Conservation (phyloP, 2,797 vertebrate genomes). For the Tokudaia muenninki region DNA sequence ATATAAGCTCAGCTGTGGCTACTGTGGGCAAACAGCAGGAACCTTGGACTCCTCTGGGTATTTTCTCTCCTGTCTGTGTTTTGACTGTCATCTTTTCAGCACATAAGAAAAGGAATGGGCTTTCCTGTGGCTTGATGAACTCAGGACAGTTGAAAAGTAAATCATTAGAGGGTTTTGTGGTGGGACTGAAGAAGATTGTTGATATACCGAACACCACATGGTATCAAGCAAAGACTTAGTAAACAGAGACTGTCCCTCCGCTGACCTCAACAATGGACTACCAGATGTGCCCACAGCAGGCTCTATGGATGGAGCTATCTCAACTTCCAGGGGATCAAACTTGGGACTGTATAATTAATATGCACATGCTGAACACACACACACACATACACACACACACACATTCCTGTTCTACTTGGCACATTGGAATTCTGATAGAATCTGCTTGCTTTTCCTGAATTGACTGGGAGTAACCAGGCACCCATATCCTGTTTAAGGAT, state of each 20-base stretch:
- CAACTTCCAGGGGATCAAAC: slow-evolving; percentile 67
- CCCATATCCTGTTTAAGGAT: background rate
- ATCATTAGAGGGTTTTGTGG: slow-evolving; percentile 66
- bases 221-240: slow-evolving; percentile 72
- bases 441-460: background rate
- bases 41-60: background rate
- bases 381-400: background rate
- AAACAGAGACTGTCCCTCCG: slow-evolving; percentile 71
- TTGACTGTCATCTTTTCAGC: slow-evolving; percentile 66
- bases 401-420: background rate
- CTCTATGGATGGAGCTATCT: slow-evolving; percentile 48
- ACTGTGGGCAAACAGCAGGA: background rate
- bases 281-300: slow-evolving; percentile 78
- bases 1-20: background rate
- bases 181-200: slow-evolving; percentile 75
- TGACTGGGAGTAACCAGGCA: background rate
- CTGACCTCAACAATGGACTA: slow-evolving; percentile 72
- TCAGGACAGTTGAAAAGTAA: slow-evolving; percentile 69
- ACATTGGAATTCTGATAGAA: background rate
- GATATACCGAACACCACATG: slow-evolving; percentile 63
- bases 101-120: slow-evolving; percentile 64
- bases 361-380: background rate
- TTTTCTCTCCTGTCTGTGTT: slow-evolving; percentile 73
- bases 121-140: slow-evolving; percentile 61
- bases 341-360: slow-evolving; percentile 25